Percentiles rank a stretch among this genome's conserved stretches.
These are phyloP conservation scores for Caranx melampygus DNA, from an alignment of 2,113 vertebrate species.

Conservation along the genomic window DNA sequence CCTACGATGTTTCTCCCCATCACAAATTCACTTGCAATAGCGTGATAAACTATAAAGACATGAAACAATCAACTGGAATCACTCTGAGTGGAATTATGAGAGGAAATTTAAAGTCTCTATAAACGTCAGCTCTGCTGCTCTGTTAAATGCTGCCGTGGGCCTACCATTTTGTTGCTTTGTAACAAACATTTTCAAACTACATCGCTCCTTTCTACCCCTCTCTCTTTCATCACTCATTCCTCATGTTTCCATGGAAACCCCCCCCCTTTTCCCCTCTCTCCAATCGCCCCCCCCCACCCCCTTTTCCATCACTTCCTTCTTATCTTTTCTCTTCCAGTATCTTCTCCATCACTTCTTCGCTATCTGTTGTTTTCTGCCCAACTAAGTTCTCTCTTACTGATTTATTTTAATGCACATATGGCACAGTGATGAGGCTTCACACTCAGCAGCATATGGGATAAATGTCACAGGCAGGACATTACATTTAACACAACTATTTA, in stretches of 20 bases:
- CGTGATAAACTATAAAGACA: neutral
- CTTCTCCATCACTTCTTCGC: neutral
- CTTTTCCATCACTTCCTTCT: conserved; percentile 45
- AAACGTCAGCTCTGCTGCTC: neutral
- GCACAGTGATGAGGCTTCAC: neutral
- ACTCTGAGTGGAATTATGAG: conserved; percentile 22
- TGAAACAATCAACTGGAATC: conserved; percentile 12
- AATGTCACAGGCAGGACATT: neutral
- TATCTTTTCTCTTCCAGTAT: conserved; percentile 32
- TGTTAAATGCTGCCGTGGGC: conserved; percentile 36
- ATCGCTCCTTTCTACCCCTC: conserved; percentile 32
- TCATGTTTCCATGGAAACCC: conserved; percentile 66
- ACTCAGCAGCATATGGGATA: neutral
- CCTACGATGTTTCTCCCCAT: conserved; percentile 10
- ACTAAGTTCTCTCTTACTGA: neutral
- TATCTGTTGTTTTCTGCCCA: neutral
- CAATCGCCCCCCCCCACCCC: neutral
- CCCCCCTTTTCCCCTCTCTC: conserved; percentile 1
- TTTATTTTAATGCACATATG: neutral
- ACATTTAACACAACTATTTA: neutral
- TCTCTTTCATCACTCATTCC: conserved; percentile 46
- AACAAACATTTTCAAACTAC: conserved; percentile 57
- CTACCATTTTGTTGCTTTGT: conserved; percentile 50
- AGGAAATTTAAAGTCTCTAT: neutral
- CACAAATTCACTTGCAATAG: conserved; percentile 16